phyloP scores from a whole-genome alignment of 2,113 vertebrate genomes.

The Pluvianellus socialis region DNA sequence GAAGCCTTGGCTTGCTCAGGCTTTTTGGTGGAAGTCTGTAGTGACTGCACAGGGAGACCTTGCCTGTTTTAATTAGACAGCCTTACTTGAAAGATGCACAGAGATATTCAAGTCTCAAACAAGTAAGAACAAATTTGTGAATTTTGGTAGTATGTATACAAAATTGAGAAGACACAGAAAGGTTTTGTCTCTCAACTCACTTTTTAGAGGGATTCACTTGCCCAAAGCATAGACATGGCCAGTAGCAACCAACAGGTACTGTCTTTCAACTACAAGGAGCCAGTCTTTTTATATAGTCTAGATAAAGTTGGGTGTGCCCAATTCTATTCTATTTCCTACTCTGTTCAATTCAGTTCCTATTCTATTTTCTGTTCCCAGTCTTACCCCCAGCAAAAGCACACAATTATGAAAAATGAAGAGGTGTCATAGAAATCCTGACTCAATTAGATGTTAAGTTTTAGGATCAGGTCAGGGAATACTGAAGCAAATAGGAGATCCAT shows the following conservation, averaged over 20 bases:
- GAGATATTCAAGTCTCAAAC: not conserved
- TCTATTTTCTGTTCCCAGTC: not conserved
- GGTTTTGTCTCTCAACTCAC: not conserved
- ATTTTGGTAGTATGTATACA: not conserved
- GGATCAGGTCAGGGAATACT: not conserved
- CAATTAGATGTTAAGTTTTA: not conserved
- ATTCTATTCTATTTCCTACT: not conserved
- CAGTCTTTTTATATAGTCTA: not conserved
- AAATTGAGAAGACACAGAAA: not conserved
- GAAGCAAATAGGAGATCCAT: not conserved
- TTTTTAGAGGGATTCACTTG: not conserved
- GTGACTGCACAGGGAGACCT: not conserved
- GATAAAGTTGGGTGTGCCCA: not conserved
- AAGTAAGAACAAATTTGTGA: not conserved
- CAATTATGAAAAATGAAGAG: not conserved
- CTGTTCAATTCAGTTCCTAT: not conserved
- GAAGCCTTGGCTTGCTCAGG: not conserved
- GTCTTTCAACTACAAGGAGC: not conserved
- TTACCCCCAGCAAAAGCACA: not conserved
- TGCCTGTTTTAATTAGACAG: not conserved
- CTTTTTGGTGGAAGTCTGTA: not conserved
- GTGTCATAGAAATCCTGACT: not conserved
- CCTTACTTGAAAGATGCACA: not conserved
- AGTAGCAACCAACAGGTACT: not conserved
- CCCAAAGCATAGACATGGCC: not conserved